Percentiles rank a stretch among this genome's conserved stretches.
Evolutionary conservation across 1,140 invertebrate genomes (phyloP).

Genomic region (Steinernema feltiae): DNA sequence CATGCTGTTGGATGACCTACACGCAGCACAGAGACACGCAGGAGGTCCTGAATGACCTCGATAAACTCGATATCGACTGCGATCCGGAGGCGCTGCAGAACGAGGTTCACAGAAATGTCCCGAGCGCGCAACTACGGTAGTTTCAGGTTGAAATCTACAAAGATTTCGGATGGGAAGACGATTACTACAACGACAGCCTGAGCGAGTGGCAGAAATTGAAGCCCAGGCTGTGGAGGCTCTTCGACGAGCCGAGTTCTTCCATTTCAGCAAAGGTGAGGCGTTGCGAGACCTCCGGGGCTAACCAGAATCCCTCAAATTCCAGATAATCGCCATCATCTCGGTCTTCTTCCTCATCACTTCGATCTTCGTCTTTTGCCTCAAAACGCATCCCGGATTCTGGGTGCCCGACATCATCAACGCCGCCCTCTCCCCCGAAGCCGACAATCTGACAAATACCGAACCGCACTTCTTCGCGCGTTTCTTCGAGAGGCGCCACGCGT

Average conservation of each 20-base stretch:
- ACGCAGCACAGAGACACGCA: slow-evolving; percentile 80
- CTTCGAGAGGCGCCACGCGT: slow-evolving; percentile 35
- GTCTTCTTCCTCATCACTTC: slow-evolving; percentile 98
- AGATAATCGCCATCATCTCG: slow-evolving; percentile 90
- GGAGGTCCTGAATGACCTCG: slow-evolving; percentile 48
- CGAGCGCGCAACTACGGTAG: too few species aligned
- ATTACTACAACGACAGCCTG: slow-evolving; percentile 52
- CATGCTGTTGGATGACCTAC: slow-evolving; percentile 87
- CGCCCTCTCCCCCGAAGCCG: background rate
- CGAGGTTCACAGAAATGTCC: too few species aligned
- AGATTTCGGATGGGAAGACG: slow-evolving; percentile 55
- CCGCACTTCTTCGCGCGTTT: slow-evolving; percentile 11
- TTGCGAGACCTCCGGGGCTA: background rate
- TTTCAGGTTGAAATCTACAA: slow-evolving; percentile 41
- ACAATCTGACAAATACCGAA: background rate
- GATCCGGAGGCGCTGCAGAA: slow-evolving; percentile 26
- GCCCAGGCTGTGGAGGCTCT: slow-evolving; percentile 79
- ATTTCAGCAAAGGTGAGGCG: slow-evolving; percentile 72
- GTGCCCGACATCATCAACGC: slow-evolving; percentile 64
- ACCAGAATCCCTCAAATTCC: slow-evolving; percentile 60
- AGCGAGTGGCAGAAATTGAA: slow-evolving; percentile 61
- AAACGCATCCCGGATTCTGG: slow-evolving; percentile 80
- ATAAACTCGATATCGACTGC: slow-evolving; percentile 50
- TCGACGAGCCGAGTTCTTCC: slow-evolving; percentile 83
- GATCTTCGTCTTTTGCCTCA: slow-evolving; percentile 89